These are phyloP conservation scores for Neotoma lepida DNA, from an alignment of 2,113 vertebrate genomes.

Conservation along the genomic window DNA sequence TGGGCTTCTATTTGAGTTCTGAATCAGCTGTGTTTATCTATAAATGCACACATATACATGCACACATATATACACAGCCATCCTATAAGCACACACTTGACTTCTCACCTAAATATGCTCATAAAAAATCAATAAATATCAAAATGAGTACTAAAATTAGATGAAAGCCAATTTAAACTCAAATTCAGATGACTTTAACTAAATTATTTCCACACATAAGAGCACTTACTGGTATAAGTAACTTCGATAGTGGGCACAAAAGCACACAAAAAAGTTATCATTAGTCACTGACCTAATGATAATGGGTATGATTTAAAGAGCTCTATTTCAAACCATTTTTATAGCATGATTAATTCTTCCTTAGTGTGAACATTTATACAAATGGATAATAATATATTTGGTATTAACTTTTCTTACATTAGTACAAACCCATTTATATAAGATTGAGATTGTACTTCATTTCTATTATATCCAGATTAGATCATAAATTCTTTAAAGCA, in stretches of 20 bases:
- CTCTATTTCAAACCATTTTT: slow-evolving; percentile 43
- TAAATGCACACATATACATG: not conserved
- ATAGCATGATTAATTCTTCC: slow-evolving; percentile 50
- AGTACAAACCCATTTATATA: slow-evolving; percentile 33
- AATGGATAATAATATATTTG: slow-evolving; percentile 31
- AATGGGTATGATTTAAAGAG: slow-evolving; percentile 46
- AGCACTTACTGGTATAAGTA: slow-evolving; percentile 27
- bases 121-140: slow-evolving; percentile 53
- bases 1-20: slow-evolving; percentile 39
- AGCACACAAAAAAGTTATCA: slow-evolving; percentile 45
- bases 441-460: slow-evolving; percentile 34
- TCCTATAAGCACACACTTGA: not conserved
- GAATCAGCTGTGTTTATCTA: slow-evolving; percentile 28
- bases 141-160: not conserved
- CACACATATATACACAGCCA: not conserved
- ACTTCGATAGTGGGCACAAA: slow-evolving; percentile 42
- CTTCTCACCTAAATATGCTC: slow-evolving; percentile 48
- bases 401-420: slow-evolving; percentile 12
- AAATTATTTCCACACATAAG: slow-evolving; percentile 38
- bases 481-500: slow-evolving; percentile 42
- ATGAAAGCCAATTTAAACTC: slow-evolving; percentile 41
- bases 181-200: slow-evolving; percentile 55
- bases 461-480: slow-evolving; percentile 49
- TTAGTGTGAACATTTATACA: slow-evolving; percentile 44
- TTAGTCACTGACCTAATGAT: slow-evolving; percentile 43